These are phyloP conservation scores for Percopsis transmontana DNA, from an alignment of 2,113 vertebrate species.

Conservation along the genomic window DNA sequence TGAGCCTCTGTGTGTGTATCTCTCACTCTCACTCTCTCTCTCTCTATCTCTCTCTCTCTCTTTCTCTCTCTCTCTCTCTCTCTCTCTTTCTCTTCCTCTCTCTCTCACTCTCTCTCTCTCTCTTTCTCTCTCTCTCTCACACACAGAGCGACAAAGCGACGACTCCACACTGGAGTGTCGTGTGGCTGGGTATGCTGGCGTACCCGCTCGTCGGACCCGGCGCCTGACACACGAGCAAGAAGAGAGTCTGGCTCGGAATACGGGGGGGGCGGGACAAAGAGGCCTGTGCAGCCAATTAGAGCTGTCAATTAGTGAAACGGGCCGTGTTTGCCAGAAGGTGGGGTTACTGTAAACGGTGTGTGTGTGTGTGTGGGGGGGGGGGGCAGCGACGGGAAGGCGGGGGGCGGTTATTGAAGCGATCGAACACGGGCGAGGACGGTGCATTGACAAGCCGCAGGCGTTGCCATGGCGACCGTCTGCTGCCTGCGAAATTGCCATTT, in stretches of 20 bases:
- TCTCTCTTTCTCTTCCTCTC: too few relatives aligned
- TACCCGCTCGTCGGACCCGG: too few relatives aligned
- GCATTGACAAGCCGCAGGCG: slow-evolving; percentile 68
- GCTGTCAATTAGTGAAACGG: slow-evolving; percentile 55
- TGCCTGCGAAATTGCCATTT: slow-evolving; percentile 40
- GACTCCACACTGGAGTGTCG: too few relatives aligned
- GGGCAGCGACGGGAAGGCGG: slow-evolving; percentile 15
- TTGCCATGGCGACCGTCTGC: slow-evolving; percentile 72
- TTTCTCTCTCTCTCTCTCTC: too few relatives aligned
- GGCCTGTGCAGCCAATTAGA: slow-evolving; percentile 62
- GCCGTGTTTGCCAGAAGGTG: slow-evolving; percentile 29
- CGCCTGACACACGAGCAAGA: too few relatives aligned
- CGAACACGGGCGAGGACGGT: slow-evolving; percentile 55
- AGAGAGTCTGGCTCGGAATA: slow-evolving; percentile 29
- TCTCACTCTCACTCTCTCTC: too few relatives aligned
- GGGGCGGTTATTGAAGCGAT: slow-evolving; percentile 65
- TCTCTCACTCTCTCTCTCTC: too few relatives aligned
- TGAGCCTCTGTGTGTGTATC: too few relatives aligned
- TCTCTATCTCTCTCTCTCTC: too few relatives aligned
- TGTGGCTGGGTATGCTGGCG: too few relatives aligned
- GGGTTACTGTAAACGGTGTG: background rate
- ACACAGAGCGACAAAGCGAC: too few relatives aligned
- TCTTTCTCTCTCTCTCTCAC: too few relatives aligned
- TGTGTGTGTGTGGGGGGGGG: slow-evolving; percentile 1
- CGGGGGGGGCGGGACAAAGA: slow-evolving; percentile 28